Evolutionary conservation across 2,888 invertebrate species (phyloP), one percentile per base, ranked within the genome.

Genomic region (Acleris holmiana): DNA sequence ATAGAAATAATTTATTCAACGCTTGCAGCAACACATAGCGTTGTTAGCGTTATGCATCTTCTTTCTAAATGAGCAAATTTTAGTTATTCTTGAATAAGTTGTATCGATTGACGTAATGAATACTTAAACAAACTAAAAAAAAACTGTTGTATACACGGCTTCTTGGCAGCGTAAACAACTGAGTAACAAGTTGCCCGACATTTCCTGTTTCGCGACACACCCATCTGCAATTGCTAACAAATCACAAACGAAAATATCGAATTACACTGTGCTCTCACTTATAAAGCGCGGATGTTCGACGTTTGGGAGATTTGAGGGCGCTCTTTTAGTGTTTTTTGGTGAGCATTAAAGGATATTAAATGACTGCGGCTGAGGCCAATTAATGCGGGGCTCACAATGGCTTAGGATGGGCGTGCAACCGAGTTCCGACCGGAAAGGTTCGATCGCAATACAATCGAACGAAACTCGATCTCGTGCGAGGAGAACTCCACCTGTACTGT

Each of bases 361-460:
- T 90, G 83, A 81, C 88, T 86, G 88, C 84, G 87, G 86, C 77
- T 78, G 82, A 72, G 83, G 85, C 86, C 91, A 92, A 92, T 92
- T 92, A 92, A 92, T 88, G 80, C 76, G 41, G 46, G 35, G 29
- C 53, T 77, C 76, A 85, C 84, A 86, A 87, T 82, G 78, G 67
- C 50, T 69, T 71, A 69, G 76, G 77, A 78, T 86, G 88, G 90
- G 89, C 88, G 89, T 85, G 79, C 77, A 80, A 70, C 76, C 69
- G 79, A 86, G 90, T 91, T 92, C 91, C 91, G 91, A 90, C 91
- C 92, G 92, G 92, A 92, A 91, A 88, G 83, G 78, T 84, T 82
- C 83, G 82, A 87, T 87, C 84, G 78, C 69, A 73, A 74, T 73
- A 89, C 85, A 90, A 89, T 85, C 76, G 77, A 73, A 69, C 69